Conservation (phyloP, 2,113 vertebrate genomes). For the Eleginops maclovinus region DNA sequence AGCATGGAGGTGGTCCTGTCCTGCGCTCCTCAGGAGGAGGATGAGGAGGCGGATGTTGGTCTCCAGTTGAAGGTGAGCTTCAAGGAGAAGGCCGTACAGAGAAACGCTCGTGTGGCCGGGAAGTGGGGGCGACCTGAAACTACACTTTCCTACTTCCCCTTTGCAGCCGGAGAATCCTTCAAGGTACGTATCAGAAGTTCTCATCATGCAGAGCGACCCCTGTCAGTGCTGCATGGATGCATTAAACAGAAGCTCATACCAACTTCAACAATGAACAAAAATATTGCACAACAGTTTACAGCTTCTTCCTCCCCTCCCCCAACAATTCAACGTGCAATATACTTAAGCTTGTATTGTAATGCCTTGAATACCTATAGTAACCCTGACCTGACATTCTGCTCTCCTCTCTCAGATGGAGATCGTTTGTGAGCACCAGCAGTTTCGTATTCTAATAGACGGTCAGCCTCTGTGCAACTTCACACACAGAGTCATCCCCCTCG, state of each 20-base stretch:
- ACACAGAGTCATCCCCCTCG: slow-evolving; percentile 85
- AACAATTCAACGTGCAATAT: too few relatives aligned
- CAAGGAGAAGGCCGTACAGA: slow-evolving; percentile 85
- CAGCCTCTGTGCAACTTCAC: slow-evolving; percentile 90
- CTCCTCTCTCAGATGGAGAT: slow-evolving; percentile 88
- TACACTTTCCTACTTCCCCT: slow-evolving; percentile 90
- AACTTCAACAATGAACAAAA: too few relatives aligned
- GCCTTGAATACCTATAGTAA: too few relatives aligned
- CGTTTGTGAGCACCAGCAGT: slow-evolving; percentile 93
- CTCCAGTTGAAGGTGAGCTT: slow-evolving; percentile 89
- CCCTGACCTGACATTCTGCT: neutral
- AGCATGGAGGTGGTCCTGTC: slow-evolving; percentile 89
- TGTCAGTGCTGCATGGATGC: too few relatives aligned
- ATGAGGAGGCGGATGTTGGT: slow-evolving; percentile 85
- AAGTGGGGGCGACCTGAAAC: slow-evolving; percentile 90
- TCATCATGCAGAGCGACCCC: too few relatives aligned
- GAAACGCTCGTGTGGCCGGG: slow-evolving; percentile 87
- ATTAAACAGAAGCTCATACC: neutral
- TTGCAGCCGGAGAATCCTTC: slow-evolving; percentile 88
- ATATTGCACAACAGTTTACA: too few relatives aligned
- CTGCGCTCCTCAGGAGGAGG: slow-evolving; percentile 81
- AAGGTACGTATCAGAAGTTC: slow-evolving; percentile 86
- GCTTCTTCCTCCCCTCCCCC: too few relatives aligned
- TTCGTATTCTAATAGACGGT: slow-evolving; percentile 90
- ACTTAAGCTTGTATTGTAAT: too few relatives aligned